Conservation (phyloP, 2,113 vertebrate species). For the Neolamprologus kungweensis region DNA sequence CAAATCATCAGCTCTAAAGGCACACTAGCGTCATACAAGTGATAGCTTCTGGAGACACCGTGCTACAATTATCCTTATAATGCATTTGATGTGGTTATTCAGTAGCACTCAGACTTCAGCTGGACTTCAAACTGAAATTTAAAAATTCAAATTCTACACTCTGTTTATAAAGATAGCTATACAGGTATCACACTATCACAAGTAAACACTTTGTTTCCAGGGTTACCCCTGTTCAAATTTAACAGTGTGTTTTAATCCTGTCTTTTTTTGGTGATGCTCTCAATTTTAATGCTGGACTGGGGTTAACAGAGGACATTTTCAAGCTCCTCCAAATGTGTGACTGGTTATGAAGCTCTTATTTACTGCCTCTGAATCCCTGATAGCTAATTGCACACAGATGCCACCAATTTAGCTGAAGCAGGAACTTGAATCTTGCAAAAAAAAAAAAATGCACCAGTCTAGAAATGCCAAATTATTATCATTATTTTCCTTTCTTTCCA, state of each 20-base stretch:
- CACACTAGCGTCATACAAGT: background rate
- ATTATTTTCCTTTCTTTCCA: background rate
- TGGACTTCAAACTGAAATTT: background rate
- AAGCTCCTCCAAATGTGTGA: background rate
- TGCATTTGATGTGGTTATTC: background rate
- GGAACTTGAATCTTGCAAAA: background rate
- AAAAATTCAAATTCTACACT: background rate
- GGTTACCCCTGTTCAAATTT: background rate
- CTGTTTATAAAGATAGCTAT: background rate
- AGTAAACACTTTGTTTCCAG: background rate
- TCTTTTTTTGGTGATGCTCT: background rate
- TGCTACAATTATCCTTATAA: background rate
- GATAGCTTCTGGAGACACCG: background rate
- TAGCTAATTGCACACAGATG: slow-evolving; percentile 62
- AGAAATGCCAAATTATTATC: background rate
- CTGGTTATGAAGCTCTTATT: slow-evolving; percentile 21
- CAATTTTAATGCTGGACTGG: background rate
- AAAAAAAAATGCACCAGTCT: background rate
- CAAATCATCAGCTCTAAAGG: background rate
- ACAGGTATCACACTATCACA: background rate
- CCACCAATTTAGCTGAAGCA: slow-evolving; percentile 33
- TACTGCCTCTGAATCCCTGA: slow-evolving; percentile 37
- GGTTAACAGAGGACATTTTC: slow-evolving; percentile 8
- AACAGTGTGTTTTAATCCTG: background rate
- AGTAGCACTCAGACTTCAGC: background rate